Evolutionary conservation across 2,888 invertebrate genomes (phyloP).

Genomic region (Drosophila atripex): DNA sequence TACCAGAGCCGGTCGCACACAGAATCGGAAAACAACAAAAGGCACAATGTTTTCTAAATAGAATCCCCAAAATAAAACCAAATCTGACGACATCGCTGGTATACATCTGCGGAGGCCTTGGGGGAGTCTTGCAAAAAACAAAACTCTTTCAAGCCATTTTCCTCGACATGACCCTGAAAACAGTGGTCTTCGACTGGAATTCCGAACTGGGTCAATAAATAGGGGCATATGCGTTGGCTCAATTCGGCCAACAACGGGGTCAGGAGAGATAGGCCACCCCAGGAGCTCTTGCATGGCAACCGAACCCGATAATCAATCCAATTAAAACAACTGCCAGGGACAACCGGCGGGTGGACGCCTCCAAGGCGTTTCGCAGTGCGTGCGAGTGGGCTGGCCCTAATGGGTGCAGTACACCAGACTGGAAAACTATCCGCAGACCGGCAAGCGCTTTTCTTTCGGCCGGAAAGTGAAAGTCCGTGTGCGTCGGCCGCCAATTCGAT

Average conservation of each 20-base stretch:
- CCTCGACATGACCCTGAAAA: constrained; percentile 54
- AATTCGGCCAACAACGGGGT: constrained; percentile 57
- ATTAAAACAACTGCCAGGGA: constrained; percentile 73
- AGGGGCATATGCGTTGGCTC: constrained; percentile 66
- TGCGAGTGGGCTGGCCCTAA: constrained; percentile 29
- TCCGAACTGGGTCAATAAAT: constrained; percentile 62
- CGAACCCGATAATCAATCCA: constrained; percentile 66
- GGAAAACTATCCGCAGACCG: neutral
- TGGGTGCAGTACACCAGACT: constrained; percentile 10
- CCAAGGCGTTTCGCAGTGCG: constrained; percentile 65
- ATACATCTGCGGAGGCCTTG: constrained; percentile 15
- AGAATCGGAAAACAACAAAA: constrained; percentile 44
- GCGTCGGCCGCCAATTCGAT: constrained; percentile 49
- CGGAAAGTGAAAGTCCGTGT: constrained; percentile 52
- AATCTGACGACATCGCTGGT: constrained; percentile 49
- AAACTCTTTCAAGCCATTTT: constrained; percentile 18
- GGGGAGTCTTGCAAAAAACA: constrained; percentile 46
- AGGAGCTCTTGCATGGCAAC: constrained; percentile 56
- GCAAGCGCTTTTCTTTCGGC: constrained; percentile 10
- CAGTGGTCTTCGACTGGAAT: constrained; percentile 22
- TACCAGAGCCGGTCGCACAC: constrained; percentile 32
- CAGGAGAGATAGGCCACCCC: constrained; percentile 61
- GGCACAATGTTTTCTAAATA: constrained; percentile 11
- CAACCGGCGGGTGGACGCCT: constrained; percentile 21
- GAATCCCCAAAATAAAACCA: constrained; percentile 32